Percentiles rank a stretch among this genome's conserved stretches.
Evolutionary conservation across 2,797 vertebrate species (phyloP).

Genomic region (Dicrostonyx torquatus): DNA sequence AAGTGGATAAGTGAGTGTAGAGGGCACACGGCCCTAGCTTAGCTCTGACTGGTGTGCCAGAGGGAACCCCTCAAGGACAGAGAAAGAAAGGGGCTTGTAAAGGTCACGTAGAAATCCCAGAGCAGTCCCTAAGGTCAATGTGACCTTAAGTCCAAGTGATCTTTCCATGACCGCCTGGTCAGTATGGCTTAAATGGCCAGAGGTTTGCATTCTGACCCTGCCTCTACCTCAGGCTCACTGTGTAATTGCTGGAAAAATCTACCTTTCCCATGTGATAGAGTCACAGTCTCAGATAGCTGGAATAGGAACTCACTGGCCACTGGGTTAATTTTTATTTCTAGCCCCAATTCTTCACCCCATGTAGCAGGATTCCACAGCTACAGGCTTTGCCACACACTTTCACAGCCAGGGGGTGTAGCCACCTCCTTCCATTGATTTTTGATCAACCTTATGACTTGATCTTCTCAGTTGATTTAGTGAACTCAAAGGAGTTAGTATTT

Average conservation of each 20-base stretch:
- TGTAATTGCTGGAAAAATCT: neutral
- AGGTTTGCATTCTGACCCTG: neutral
- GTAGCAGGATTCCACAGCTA: neutral
- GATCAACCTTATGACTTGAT: neutral
- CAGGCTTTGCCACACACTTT: neutral
- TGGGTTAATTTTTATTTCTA: neutral
- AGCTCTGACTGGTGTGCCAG: neutral
- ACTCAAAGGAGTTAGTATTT: neutral
- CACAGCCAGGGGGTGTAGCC: neutral
- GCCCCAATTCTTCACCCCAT: neutral
- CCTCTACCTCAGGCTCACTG: neutral
- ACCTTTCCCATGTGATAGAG: neutral
- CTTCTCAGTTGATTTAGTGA: neutral
- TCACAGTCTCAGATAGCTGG: neutral
- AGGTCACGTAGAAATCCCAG: neutral
- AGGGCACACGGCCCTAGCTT: neutral
- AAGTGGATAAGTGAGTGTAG: neutral
- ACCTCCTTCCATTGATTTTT: neutral
- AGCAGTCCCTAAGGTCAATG: neutral
- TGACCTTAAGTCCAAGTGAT: neutral
- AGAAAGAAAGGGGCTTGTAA: neutral
- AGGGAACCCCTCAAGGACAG: neutral
- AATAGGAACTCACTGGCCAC: neutral
- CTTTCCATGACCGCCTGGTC: neutral
- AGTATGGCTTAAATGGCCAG: neutral